These are phyloP conservation scores for Chrysaora quinquecirrha DNA, from an alignment of 30 jellyfish, hydroid and myxozoan species.

Conservation along the genomic window DNA sequence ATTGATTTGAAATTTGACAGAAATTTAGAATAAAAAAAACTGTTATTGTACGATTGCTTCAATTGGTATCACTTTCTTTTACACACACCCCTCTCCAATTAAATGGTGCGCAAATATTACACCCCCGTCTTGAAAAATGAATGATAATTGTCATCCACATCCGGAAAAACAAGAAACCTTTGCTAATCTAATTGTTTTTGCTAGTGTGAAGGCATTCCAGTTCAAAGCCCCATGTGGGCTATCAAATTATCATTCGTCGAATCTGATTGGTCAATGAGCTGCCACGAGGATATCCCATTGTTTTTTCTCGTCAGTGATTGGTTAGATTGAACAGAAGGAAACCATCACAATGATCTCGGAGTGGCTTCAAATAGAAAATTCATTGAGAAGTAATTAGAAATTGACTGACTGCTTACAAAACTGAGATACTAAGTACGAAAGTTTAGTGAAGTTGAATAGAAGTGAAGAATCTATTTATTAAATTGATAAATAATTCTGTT, in stretches of 20 bases:
- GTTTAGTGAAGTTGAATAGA: too few species aligned
- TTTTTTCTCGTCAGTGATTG: neutral
- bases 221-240: neutral
- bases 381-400: neutral
- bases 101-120: too few species aligned
- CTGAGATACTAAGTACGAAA: neutral
- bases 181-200: neutral
- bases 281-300: neutral
- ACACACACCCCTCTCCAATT: too few species aligned
- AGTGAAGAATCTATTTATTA: neutral
- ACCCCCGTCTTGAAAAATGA: too few species aligned
- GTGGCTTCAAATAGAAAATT: neutral
- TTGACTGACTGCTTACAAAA: neutral
- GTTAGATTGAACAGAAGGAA: neutral
- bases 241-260: neutral
- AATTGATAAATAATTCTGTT: neutral
- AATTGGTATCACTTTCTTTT: too few species aligned
- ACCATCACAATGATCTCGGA: neutral
- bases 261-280: neutral
- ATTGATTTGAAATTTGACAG: too few species aligned
- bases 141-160: neutral
- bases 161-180: conserved; percentile 3
- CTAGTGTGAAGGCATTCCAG: neutral
- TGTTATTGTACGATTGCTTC: too few species aligned
- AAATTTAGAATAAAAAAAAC: too few species aligned